Base-by-base conservation (phyloP, 2,797 vertebrate species). In the Somateria mollissima region DNA sequence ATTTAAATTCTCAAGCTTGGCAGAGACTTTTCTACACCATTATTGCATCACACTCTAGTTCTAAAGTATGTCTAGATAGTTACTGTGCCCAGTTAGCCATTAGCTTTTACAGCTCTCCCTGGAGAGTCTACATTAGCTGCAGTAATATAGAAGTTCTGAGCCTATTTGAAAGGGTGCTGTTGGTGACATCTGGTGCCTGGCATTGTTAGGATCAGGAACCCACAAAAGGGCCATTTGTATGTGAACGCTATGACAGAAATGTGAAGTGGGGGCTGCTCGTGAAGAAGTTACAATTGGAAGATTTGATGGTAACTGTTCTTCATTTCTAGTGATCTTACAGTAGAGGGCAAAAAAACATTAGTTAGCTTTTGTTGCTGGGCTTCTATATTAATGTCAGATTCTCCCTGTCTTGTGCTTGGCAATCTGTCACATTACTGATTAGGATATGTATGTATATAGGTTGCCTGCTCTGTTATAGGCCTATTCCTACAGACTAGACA, bases 251-350 rank as follows among this genome's bases (percentile, higher is more conserved):
- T 22, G 53, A 22, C 36, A 2, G 5, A 30, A 9, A 7, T 6
- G 32, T 54, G 71, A 24, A 65, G 19, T 4, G 15, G 21, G 73
- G 49, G 56, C n/a, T 85, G 72, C 28, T 53, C 16, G 12, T n/a
- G 61, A 8, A 13, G 5, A 51, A 30, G 14, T 28, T 45, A 5
- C 15, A 0, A 0, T 0, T 17, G 54, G 61, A 65, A 27, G 36
- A 27, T 36, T 13, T 77, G 69, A 34, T 27, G 45, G 7, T 16
- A 83, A 18, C 19, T 0, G 20, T n/a, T 66, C 58, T 49, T 49
- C 58, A 28, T 78, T 57, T 58, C 41, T 30, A 17, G 54, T 47
- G 76, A 32, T 53, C 53, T 77, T n/a, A 2, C 2, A 0, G 11
- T 30, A 9, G 11, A 20, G 54, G 39, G 18, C 27, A 39, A 8